Evolutionary conservation across 2,888 invertebrate species (phyloP).

Genomic region (Eupithecia inturbata): DNA sequence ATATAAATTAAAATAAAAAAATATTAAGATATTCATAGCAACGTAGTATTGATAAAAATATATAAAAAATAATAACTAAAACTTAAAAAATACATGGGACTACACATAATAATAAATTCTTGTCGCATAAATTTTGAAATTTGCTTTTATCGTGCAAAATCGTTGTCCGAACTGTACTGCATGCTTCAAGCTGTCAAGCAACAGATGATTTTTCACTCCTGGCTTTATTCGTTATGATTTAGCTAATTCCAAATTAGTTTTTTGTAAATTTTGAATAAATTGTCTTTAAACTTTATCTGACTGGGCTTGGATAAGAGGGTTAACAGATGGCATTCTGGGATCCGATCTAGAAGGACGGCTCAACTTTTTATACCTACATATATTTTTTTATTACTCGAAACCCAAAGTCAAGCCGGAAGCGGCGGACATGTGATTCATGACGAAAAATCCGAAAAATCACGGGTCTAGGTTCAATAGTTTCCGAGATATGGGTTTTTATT

Average conservation of each 20-base stretch:
- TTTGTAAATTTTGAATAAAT: too few relatives aligned
- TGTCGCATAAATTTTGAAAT: neutral
- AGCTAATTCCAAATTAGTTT: too few relatives aligned
- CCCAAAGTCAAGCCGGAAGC: neutral
- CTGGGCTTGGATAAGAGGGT: neutral
- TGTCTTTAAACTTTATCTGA: neutral
- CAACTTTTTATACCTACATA: neutral
- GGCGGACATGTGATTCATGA: too few relatives aligned
- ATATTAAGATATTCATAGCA: neutral
- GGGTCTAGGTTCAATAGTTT: too few relatives aligned
- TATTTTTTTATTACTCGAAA: neutral
- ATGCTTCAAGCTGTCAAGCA: neutral
- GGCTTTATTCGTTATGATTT: neutral
- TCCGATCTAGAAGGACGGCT: neutral
- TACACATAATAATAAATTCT: neutral
- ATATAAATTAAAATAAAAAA: neutral
- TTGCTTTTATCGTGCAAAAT: neutral
- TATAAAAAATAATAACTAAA: neutral
- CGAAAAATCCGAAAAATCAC: too few relatives aligned
- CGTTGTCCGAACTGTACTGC: neutral
- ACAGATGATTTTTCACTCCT: neutral
- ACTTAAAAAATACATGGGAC: neutral
- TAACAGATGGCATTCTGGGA: neutral
- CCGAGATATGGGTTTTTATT: too few relatives aligned
- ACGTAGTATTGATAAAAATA: too few relatives aligned